A percentile compares a stretch with the other conserved stretches of the same genome.
Evolutionary conservation across 2,113 vertebrate species (phyloP).

Genomic region (Corythornis cristatus): DNA sequence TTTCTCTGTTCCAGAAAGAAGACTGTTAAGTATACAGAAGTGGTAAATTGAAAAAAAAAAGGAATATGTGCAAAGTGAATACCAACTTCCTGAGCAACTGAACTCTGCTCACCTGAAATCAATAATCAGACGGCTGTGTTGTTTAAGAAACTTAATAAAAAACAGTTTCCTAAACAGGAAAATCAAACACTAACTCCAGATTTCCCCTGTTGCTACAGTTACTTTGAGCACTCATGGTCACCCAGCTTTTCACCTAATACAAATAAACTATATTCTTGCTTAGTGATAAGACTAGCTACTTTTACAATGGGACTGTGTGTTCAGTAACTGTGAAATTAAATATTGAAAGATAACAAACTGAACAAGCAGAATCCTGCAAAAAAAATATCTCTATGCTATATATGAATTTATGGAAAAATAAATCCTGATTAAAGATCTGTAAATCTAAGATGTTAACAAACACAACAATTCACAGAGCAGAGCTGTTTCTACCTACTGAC

Average conservation of each 20-base stretch:
- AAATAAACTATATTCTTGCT: background rate
- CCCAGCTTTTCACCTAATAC: background rate
- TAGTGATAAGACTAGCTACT: background rate
- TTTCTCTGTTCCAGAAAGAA: background rate
- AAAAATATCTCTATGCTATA: background rate
- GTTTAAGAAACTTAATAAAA: background rate
- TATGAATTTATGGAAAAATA: background rate
- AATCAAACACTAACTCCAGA: background rate
- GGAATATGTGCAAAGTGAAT: background rate
- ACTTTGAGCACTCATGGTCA: background rate
- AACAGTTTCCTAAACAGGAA: background rate
- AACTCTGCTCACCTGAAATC: slow-evolving; percentile 9
- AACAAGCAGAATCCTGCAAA: background rate
- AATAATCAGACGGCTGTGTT: background rate
- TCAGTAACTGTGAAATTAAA: background rate
- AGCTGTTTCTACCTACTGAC: background rate
- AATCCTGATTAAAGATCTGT: background rate
- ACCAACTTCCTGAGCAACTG: background rate
- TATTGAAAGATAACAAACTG: rapidly evolving
- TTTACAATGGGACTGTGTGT: background rate
- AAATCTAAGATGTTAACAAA: background rate
- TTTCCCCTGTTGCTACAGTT: background rate
- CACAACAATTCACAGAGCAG: background rate
- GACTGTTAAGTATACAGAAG: background rate
- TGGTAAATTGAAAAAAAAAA: background rate